These are phyloP conservation scores for Daubentonia madagascariensis DNA, from an alignment of 2,113 vertebrate genomes.

Conservation along the genomic window DNA sequence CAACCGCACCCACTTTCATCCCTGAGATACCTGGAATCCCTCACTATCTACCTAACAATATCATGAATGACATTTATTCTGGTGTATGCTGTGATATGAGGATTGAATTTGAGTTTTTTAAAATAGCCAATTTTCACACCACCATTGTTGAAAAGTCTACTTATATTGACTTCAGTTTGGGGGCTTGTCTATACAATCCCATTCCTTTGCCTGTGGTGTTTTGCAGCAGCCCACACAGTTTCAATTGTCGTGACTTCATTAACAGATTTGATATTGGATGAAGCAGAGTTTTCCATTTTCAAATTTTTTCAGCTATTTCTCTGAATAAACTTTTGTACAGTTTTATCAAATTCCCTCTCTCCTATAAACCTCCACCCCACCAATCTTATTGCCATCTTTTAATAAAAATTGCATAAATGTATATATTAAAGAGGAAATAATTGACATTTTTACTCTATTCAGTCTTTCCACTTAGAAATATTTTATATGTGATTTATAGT, in stretches of 20 bases:
- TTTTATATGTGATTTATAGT: neutral
- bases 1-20: no score
- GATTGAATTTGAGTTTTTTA: neutral
- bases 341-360: neutral
- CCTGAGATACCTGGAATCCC: no score
- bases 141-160: neutral
- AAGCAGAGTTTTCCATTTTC: neutral
- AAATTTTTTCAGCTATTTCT: neutral
- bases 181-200: neutral
- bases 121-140: neutral
- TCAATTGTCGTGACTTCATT: neutral
- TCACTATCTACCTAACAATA: no score
- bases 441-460: neutral
- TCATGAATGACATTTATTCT: neutral
- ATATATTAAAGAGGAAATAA: neutral
- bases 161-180: neutral
- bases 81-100: neutral
- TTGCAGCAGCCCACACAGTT: neutral
- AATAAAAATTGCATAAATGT: neutral
- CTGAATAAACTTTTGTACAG: neutral
- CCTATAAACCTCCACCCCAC: neutral
- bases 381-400: neutral
- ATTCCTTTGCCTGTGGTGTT: neutral
- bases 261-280: neutral
- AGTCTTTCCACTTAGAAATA: neutral